A percentile compares a stretch with the other conserved stretches of the same genome.
These are phyloP conservation scores for Trissoscelio sp. DNA, from an alignment of 2,888 invertebrate species.

Conservation along the genomic window DNA sequence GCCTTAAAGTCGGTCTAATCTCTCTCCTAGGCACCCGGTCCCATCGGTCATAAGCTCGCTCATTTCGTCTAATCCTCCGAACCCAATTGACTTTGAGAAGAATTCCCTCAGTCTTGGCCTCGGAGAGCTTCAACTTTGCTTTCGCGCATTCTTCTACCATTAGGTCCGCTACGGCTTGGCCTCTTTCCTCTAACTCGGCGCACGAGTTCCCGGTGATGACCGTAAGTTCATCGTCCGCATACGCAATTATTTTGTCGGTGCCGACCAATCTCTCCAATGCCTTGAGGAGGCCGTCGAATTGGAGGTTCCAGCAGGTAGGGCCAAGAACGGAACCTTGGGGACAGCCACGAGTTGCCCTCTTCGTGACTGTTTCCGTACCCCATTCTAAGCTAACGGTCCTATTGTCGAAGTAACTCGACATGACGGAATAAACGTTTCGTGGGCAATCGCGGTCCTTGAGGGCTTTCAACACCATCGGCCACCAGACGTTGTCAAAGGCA, in stretches of 20 bases:
- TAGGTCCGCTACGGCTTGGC: conserved; percentile 26
- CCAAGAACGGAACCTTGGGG: conserved; percentile 68
- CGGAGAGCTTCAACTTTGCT: conserved; percentile 45
- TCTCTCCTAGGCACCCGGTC: too few species aligned
- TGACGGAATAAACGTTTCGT: conserved; percentile 47
- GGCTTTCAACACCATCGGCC: conserved; percentile 62
- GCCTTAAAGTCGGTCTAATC: too few species aligned
- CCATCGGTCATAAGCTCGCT: too few species aligned
- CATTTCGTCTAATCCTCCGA: too few species aligned
- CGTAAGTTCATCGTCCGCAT: conserved; percentile 62
- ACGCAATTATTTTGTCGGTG: conserved; percentile 49
- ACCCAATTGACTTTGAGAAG: not conserved
- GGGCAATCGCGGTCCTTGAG: conserved; percentile 45
- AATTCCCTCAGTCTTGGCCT: conserved; percentile 32
- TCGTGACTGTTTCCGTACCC: conserved; percentile 36
- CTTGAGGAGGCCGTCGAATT: conserved; percentile 64
- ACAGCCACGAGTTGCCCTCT: conserved; percentile 39
- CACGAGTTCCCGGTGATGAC: conserved; percentile 43
- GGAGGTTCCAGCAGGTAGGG: conserved; percentile 65
- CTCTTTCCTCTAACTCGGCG: conserved; percentile 14
- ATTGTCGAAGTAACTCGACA: conserved; percentile 52
- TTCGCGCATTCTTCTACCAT: conserved; percentile 3
- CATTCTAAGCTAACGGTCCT: conserved; percentile 16
- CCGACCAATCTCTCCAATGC: conserved; percentile 18
- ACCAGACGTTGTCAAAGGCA: conserved; percentile 70